Evolutionary conservation across 2,797 vertebrate species (phyloP).

Genomic region (Naso thynnoides): DNA sequence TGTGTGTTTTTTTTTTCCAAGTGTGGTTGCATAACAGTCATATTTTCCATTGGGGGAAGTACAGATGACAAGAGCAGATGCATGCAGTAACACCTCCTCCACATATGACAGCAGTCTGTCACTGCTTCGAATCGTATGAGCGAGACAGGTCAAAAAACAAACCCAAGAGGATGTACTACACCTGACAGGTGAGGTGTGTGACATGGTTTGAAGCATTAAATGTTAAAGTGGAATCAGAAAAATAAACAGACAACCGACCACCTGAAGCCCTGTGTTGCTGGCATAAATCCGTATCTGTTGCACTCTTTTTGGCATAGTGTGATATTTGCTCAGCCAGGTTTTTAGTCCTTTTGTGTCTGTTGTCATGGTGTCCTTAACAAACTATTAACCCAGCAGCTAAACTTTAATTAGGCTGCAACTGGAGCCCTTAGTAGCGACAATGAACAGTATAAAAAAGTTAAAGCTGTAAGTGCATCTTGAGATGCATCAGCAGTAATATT

Average conservation of each 20-base stretch:
- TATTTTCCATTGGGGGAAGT: constrained; percentile 30
- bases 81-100: constrained; percentile 10
- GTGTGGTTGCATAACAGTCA: neutral
- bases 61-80: constrained; percentile 15
- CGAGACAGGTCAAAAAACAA: constrained; percentile 52
- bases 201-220: constrained; percentile 33
- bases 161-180: constrained; percentile 43
- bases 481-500: neutral
- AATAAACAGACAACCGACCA: constrained; percentile 38
- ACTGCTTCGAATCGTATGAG: constrained; percentile 16
- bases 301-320: neutral
- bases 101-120: constrained; percentile 31
- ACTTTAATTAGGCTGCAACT: neutral
- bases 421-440: neutral
- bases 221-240: constrained; percentile 28
- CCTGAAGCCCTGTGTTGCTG: constrained; percentile 14
- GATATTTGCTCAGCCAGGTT: constrained; percentile 20
- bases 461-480: neutral
- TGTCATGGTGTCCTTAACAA: neutral
- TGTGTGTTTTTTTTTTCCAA: constrained; percentile 8
- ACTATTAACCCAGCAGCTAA: neutral
- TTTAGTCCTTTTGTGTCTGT: neutral
- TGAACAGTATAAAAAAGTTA: too few relatives aligned
- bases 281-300: constrained; percentile 23
- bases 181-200: constrained; percentile 60